Evolutionary conservation across 2,888 invertebrate genomes (phyloP).

Genomic region (Andrena chrysosceles): DNA sequence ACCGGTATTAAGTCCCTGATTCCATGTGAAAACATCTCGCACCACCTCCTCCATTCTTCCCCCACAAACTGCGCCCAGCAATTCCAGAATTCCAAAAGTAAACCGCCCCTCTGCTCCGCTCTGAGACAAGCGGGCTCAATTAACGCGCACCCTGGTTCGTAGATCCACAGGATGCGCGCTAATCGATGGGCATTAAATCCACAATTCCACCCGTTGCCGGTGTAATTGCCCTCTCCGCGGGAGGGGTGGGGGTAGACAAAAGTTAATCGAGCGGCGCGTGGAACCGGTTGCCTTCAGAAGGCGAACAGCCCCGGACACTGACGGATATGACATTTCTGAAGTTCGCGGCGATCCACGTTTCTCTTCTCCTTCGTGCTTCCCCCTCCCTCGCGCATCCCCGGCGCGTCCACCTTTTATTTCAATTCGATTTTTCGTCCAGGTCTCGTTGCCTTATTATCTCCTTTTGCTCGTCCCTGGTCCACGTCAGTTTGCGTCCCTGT

Average conservation of each 20-base stretch:
- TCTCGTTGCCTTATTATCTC: slow-evolving; percentile 61
- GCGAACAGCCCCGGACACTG: slow-evolving; percentile 76
- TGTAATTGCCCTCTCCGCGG: slow-evolving; percentile 48
- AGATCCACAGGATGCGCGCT: background rate
- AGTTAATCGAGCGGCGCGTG: slow-evolving; percentile 45
- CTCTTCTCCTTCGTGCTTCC: slow-evolving; percentile 50
- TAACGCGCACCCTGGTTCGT: background rate
- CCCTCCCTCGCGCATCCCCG: slow-evolving; percentile 9
- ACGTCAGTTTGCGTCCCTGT: slow-evolving; percentile 51
- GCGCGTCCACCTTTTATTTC: slow-evolving; percentile 54
- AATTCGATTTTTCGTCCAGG: slow-evolving; percentile 54
- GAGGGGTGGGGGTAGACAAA: slow-evolving; percentile 43
- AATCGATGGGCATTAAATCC: slow-evolving; percentile 10
- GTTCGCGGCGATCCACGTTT: slow-evolving; percentile 72
- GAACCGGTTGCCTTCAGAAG: slow-evolving; percentile 70
- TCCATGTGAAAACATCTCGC: too few relatives aligned
- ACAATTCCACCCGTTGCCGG: slow-evolving; percentile 8
- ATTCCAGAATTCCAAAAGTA: background rate
- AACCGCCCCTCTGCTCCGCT: background rate
- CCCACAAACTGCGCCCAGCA: background rate
- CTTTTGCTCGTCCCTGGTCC: slow-evolving; percentile 59
- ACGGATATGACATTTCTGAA: slow-evolving; percentile 84
- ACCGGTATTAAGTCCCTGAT: too few relatives aligned
- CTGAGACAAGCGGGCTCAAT: background rate
- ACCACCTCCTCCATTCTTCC: too few relatives aligned